phyloP scores from a whole-genome alignment of 2,113 vertebrate species.

The Cygnus atratus region DNA sequence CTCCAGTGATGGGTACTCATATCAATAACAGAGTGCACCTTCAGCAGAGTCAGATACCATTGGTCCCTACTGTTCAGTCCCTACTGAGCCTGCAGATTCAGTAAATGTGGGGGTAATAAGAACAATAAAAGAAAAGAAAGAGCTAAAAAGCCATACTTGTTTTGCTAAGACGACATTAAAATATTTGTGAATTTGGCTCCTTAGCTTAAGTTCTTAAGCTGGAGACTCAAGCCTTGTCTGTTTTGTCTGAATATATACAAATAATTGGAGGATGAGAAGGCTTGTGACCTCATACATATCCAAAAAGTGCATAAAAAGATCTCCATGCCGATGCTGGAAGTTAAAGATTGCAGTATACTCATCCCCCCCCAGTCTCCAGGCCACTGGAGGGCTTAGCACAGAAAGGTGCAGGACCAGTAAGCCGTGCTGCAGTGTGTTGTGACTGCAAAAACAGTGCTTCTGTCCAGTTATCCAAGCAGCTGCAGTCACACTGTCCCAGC shows the following conservation, averaged over 20 bases:
- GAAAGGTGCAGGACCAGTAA: fast-evolving
- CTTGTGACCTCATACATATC: background rate
- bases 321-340: background rate
- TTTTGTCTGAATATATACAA: background rate
- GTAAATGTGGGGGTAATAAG: background rate
- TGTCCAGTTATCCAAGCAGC: background rate
- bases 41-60: background rate
- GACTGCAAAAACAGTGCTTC: background rate
- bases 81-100: too few relatives aligned
- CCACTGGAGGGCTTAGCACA: fast-evolving
- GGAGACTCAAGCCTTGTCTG: background rate
- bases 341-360: background rate
- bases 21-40: fast-evolving
- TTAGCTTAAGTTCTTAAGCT: background rate
- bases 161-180: background rate
- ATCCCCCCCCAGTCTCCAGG: background rate
- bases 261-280: background rate
- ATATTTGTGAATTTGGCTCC: background rate
- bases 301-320: background rate
- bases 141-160: fast-evolving
- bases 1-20: too few relatives aligned
- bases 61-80: background rate
- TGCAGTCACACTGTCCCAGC: background rate
- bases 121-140: background rate
- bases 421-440: background rate